phyloP scores from a whole-genome alignment of 2,113 vertebrate genomes.

The Callopanchax toddi region DNA sequence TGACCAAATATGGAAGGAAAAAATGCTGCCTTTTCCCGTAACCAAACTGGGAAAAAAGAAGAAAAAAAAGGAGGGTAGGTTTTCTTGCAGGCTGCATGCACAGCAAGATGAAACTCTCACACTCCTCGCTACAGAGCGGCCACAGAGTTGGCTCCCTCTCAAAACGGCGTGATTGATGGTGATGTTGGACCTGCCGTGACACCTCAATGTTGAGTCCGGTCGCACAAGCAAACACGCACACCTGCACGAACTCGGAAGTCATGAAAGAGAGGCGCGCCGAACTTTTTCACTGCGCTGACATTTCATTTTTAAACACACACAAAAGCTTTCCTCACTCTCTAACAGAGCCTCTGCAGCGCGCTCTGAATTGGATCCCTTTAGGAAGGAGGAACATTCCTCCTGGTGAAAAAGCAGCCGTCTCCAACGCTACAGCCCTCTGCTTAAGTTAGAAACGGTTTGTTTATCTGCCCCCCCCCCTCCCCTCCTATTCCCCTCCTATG shows the following conservation, averaged over 20 bases:
- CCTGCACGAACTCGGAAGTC: conserved; percentile 39
- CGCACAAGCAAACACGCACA: conserved; percentile 34
- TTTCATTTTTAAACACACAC: conserved; percentile 56
- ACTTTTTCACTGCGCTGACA: conserved; percentile 44
- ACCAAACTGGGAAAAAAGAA: conserved; percentile 72
- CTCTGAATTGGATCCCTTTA: conserved; percentile 31
- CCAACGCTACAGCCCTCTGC: conserved; percentile 41
- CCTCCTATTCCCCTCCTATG: too few relatives aligned
- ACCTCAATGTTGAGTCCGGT: conserved; percentile 18
- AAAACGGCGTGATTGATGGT: conserved; percentile 64
- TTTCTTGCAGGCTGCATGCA: conserved; percentile 75
- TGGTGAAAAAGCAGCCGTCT: conserved; percentile 59
- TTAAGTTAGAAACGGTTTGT: conserved; percentile 68
- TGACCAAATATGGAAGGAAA: conserved; percentile 86
- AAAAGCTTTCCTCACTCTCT: conserved; percentile 48
- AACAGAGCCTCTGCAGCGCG: conserved; percentile 18
- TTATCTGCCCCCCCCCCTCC: conserved; percentile 41
- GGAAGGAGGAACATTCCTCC: conserved; percentile 65
- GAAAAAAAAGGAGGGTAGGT: conserved; percentile 16
- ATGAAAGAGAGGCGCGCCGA: conserved; percentile 21
- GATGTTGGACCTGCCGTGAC: conserved; percentile 56
- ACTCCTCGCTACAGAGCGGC: conserved; percentile 67
- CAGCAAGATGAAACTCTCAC: conserved; percentile 79
- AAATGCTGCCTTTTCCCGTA: conserved; percentile 84
- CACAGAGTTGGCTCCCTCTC: conserved; percentile 56